Evolutionary conservation across 2,113 vertebrate genomes (phyloP).

Genomic region (Xiphias gladius): DNA sequence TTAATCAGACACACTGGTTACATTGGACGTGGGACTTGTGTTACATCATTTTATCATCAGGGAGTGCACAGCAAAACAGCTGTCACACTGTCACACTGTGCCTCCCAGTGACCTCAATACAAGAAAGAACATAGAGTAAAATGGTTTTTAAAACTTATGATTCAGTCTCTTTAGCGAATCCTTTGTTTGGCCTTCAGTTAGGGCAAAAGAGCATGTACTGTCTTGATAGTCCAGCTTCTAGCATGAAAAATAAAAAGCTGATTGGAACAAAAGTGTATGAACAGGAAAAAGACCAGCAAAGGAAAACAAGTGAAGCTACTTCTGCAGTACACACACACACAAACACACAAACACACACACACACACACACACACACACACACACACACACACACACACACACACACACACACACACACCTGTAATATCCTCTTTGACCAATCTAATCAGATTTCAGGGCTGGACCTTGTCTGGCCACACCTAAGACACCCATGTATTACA

Average conservation of each 20-base stretch:
- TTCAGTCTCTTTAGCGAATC: background rate
- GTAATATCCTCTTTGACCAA: background rate
- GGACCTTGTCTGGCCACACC: constrained; percentile 6
- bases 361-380: too few species aligned
- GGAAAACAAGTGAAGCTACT: background rate
- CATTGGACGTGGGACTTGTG: background rate
- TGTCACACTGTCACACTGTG: background rate
- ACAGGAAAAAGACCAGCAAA: background rate
- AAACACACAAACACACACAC: too few species aligned
- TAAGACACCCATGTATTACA: constrained; percentile 20
- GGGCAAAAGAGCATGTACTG: too few species aligned
- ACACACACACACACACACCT: background rate
- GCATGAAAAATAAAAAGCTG: background rate
- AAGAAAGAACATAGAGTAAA: background rate
- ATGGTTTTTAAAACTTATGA: background rate
- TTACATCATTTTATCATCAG: background rate
- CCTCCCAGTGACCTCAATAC: background rate
- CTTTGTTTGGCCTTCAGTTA: background rate
- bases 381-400: background rate
- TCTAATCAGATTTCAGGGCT: constrained; percentile 14
- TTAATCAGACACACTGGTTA: background rate
- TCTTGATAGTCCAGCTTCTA: background rate
- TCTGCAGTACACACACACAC: background rate
- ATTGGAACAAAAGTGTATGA: background rate
- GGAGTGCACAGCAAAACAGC: background rate